A percentile compares a stretch with the other conserved stretches of the same genome.
Conservation (phyloP, 1,140 invertebrate species). For the Pseudomyrmex cubaensis region DNA sequence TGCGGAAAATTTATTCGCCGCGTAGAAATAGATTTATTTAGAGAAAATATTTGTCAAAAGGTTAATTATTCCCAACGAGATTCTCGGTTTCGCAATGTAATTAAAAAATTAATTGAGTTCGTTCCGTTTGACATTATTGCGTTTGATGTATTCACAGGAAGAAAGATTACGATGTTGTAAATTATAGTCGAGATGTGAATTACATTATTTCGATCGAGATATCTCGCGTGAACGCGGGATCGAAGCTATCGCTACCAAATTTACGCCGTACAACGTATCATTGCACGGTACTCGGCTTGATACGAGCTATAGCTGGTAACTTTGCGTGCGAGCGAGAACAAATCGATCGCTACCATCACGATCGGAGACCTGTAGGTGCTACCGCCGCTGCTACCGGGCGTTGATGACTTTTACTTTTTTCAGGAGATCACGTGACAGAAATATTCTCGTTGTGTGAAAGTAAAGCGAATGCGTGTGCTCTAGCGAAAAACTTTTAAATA, state of each 20-base stretch:
- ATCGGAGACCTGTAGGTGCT: conserved; percentile 49
- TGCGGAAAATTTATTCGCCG: not conserved
- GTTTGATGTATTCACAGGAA: no score
- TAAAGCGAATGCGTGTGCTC: conserved; percentile 6
- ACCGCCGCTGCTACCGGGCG: conserved; percentile 44
- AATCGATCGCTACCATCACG: conserved; percentile 55
- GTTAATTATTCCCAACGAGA: no score
- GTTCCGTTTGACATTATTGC: no score
- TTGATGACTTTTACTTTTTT: conserved; percentile 61
- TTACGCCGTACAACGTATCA: conserved; percentile 43
- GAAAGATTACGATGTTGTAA: no score
- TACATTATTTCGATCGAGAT: no score
- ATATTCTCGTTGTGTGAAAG: conserved; percentile 34
- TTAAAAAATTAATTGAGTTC: no score
- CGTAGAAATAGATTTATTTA: not conserved
- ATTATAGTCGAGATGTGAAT: no score
- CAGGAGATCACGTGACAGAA: conserved; percentile 43
- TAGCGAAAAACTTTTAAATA: not conserved
- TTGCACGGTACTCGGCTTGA: conserved; percentile 51
- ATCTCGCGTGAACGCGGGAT: not conserved
- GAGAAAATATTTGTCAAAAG: no score
- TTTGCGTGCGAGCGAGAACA: conserved; percentile 52
- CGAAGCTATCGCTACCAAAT: conserved; percentile 46
- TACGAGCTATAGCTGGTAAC: conserved; percentile 41
- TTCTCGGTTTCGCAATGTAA: no score